Evolutionary conservation across 2,888 invertebrate genomes (phyloP), one percentile per base, ranked within the genome.

Genomic region (Xestobium rufovillosum): DNA sequence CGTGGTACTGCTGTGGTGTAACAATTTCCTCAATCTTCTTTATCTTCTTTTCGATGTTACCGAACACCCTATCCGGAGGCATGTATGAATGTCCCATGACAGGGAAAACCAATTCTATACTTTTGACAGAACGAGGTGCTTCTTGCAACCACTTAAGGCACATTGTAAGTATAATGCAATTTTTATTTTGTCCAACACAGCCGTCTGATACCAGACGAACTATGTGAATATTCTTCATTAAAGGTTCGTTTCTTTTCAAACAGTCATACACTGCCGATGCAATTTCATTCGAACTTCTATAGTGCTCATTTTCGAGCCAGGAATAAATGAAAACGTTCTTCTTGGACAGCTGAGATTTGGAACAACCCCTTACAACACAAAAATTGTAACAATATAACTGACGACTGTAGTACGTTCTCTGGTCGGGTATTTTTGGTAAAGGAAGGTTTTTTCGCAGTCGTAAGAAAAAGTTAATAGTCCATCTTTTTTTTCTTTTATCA

Each of bases 161-260:
- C n/a, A n/a, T n/a, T n/a, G n/a, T n/a, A n/a, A n/a, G n/a, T 12
- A 35, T 12, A n/a, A 28, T 31, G n/a, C 26, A 26, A 16, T 40
- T 41, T 32, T 41, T 41, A 26, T 41, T 41, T 19, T 40, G 38
- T 11, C 38, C 41, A 17, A 34, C 31, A 28, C 41, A 40, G 2
- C 38, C 39, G 17, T 41, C 41, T 15, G 34, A 28, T 8, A 31
- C 25, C 12, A 40, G 26, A 9, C 37, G 26, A 16, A 39, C 11
- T 6, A 9, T 34, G 14, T 34, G 9, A 10, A 13, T 26, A 12
- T 6, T 28, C 4, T 26, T 33, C 9, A 6, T 23, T 32, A 34
- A 4, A 34, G n/a, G n/a, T n/a, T n/a, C n/a, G n/a, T n/a, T n/a
- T n/a, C n/a, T n/a, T n/a, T n/a, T n/a, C n/a, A n/a, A n/a, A n/a